A percentile compares a stretch with the other conserved stretches of the same genome.
Conservation (phyloP, 2,888 invertebrate genomes). For the Polymixis flavicincta region DNA sequence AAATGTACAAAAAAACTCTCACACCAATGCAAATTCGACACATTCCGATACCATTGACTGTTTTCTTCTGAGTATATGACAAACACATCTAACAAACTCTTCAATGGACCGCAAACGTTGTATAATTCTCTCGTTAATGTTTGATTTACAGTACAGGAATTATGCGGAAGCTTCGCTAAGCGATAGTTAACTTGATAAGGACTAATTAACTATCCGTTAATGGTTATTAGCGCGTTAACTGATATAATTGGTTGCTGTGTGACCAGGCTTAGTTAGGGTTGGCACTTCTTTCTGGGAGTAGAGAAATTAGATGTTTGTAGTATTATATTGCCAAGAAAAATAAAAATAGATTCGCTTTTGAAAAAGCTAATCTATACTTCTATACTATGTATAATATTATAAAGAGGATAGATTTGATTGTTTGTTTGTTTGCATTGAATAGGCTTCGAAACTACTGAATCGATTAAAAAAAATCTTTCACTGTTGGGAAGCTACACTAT, state of each 20-base stretch:
- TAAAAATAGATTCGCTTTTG: background rate
- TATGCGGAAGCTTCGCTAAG: slow-evolving; percentile 53
- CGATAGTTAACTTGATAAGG: slow-evolving; percentile 64
- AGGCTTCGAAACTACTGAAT: too few species aligned
- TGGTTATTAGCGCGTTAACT: slow-evolving; percentile 63
- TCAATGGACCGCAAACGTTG: slow-evolving; percentile 15
- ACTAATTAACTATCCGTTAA: slow-evolving; percentile 64
- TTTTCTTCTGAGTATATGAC: background rate
- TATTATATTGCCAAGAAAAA: background rate
- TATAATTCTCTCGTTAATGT: slow-evolving; percentile 10
- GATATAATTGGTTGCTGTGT: slow-evolving; percentile 62
- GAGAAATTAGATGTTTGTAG: background rate
- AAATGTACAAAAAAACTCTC: slow-evolving; percentile 22
- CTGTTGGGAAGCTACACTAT: too few species aligned
- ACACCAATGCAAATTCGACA: background rate
- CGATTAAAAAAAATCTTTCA: too few species aligned
- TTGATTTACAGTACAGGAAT: slow-evolving; percentile 37
- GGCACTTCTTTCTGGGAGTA: background rate
- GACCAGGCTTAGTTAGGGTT: slow-evolving; percentile 52
- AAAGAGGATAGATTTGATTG: too few species aligned
- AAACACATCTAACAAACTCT: background rate
- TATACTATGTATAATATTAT: too few species aligned
- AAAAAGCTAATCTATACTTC: background rate
- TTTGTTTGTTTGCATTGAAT: too few species aligned
- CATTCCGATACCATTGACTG: background rate